Base-by-base conservation (phyloP, 2,888 invertebrate species). In the Cremastinae sp. region DNA sequence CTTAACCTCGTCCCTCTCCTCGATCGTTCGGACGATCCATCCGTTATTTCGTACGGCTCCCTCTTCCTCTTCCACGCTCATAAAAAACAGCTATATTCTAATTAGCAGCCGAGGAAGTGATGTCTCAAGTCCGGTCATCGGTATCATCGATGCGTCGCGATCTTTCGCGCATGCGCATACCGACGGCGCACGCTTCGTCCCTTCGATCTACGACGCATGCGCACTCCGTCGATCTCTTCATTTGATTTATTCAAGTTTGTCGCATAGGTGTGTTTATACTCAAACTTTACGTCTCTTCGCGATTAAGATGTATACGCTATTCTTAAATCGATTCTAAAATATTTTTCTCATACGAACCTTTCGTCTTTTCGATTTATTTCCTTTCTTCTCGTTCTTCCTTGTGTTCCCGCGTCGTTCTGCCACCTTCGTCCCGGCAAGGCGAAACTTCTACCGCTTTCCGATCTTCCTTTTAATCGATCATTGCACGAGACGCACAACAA, bases 51-150 rank as follows among this genome's bases (percentile, higher is more conserved):
- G 72, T 80, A 75, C 81, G 85, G 18, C 83, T 86, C 89, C 88
- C 89, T 88, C 87, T 89, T 89, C 89, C 89, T 89, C 88, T 89
- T 89, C 87, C 88, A 88, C 89, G 89, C 88, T 89, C 88, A 89
- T 89, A 89, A 89, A 89, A 89, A 89, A 89, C 88, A 88, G 89
- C 88, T 88, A 89, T 88, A 89, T 89, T 88, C 86, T 88, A 89
- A 89, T 89, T 87, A 89, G 83, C 81, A 87, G 84, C 81, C 81
- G 84, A 84, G 83, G 83, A 86, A 83, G 82, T 83, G 77, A 74
- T 81, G 78, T 81, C 82, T 81, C 82, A 80, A 78, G 66, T 28
- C 43, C 66, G 58, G 69, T 59, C 53, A 68, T 62, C 77, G 64
- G 47, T 62, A 71, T 68, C 58, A 68, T 74, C 71, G 71, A 65